Evolutionary conservation across 2,888 invertebrate genomes (phyloP), one percentile per base, ranked within the genome.

Genomic region (Serrognathus titanus): DNA sequence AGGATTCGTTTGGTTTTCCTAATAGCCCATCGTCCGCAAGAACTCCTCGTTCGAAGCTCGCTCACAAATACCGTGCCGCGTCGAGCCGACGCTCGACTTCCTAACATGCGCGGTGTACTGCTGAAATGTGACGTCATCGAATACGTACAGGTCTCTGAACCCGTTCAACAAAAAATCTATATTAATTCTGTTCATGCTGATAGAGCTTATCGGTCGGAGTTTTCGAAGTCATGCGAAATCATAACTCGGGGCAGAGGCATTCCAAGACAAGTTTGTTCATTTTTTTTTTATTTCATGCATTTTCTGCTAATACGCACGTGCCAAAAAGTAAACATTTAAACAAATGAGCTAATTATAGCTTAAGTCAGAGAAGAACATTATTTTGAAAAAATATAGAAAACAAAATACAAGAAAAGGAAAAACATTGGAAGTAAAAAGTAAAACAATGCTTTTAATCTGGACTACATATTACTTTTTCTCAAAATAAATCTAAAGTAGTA

Each of bases 101-200:
- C 74, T 72, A 66, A 66, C 74, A 73, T 73, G 74, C 74, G 73
- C 73, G 65, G 54, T 69, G 55, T 55, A 60, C 55, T 56, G 53
- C 63, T 57, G 63, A 56, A 60, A 60, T 59, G 62, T 68, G 65
- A 67, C 68, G 68, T 65, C 66, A 68, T 57, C 20, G 57, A 66
- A 62, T 62, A 66, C 62, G 65, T 64, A 62, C 61, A 66, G 66
- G 65, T 67, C 67, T 60, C 64, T 67, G 66, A 68, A 68, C 68
- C 61, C 64, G 60, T 57, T 59, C 59, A 60, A 62, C 60, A 60
- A 65, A 66, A 65, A 66, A 66, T 66, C 65, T 61, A 66, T 66
- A 66, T 64, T 63, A 63, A 63, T 64, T 64, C 63, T 48, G 58
- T 61, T 57, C 57, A 47, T 56, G 63, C 62, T 57, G 62, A 65